Base-by-base conservation (phyloP, 2,113 vertebrate genomes). In the Sebastes fasciatus region DNA sequence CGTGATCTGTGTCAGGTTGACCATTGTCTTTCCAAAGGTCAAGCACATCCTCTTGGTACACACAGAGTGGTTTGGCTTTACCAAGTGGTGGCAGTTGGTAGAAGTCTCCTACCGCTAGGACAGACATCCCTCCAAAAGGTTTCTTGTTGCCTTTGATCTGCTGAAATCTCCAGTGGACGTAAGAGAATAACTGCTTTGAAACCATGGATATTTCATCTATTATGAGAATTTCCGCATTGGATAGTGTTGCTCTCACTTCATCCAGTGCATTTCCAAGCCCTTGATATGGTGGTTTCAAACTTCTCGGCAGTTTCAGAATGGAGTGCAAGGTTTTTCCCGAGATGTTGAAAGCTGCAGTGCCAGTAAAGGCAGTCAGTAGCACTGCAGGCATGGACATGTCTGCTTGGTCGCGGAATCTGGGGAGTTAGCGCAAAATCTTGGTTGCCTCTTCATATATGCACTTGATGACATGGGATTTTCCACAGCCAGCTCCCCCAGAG, bases 161-260 rank as follows among this genome's bases (percentile, higher is more conserved):
- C 42, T 76, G 57, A 63, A 82, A 40, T 70, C 73, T 70, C 66
- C 65, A 64, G 34, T 34, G 34, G 34, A 34, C 34, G 34, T 34
- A 34, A 34, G 34, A 34, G 34, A 83, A 70, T 2, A 81, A 5
- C n/a, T 58, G 42, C 40, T 83, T 77, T 3, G 51, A 54, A 54
- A 54, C 51, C 17, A 19, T 54, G 6, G 6, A 54, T 8, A 19
- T 54, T 54, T 54, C 2, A 54, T 57, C 54, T 26, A 26, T 34
- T 14, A 61, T 13, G 58, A 60, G 23, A 12, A 26, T 60, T 60
- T 57, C 34, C 34, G 4, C 34, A 34, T 34, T 34, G 34, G 54
- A 55, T 52, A 52, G 4, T 26, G 58, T 34, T 34, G 46, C 61
- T 43, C 0, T 54, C 3, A 62, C 7, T 17, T 83, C 63, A 5